These are phyloP conservation scores for Eilema sororculum DNA, from an alignment of 2,888 invertebrate genomes.

Conservation along the genomic window DNA sequence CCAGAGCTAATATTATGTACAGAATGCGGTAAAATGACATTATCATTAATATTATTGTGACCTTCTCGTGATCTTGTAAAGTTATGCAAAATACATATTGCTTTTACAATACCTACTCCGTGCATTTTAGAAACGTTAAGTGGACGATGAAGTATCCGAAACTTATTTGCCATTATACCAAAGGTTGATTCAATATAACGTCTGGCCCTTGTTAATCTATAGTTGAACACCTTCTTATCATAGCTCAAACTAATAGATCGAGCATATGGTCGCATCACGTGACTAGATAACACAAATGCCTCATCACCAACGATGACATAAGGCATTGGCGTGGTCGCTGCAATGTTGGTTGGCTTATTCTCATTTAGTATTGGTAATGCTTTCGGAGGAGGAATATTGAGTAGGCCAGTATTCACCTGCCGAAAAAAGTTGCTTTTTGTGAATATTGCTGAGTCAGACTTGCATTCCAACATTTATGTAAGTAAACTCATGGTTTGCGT, in stretches of 20 bases:
- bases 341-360: constrained; percentile 21
- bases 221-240: constrained; percentile 27
- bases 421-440: constrained; percentile 2
- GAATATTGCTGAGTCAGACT: constrained; percentile 17
- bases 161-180: constrained; percentile 32
- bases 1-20: constrained; percentile 22
- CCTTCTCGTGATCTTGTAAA: constrained; percentile 19
- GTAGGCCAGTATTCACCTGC: constrained; percentile 28
- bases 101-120: constrained; percentile 12
- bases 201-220: constrained; percentile 28
- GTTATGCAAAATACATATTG: constrained; percentile 7
- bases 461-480: too few relatives aligned
- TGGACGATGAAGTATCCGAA: constrained; percentile 27
- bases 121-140: constrained; percentile 21
- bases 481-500: too few relatives aligned
- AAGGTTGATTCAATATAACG: constrained; percentile 31
- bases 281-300: constrained; percentile 29
- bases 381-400: constrained; percentile 27
- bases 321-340: constrained; percentile 18
- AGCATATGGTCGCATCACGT: constrained; percentile 35
- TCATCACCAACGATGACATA: constrained; percentile 29
- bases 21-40: constrained; percentile 30
- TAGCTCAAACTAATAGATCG: constrained; percentile 27
- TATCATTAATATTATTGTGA: constrained; percentile 24
- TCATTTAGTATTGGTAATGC: constrained; percentile 16